A percentile compares a stretch with the other conserved stretches of the same genome.
Evolutionary conservation across 2,888 invertebrate species (phyloP).

Genomic region (Lacanobia wlatinum): DNA sequence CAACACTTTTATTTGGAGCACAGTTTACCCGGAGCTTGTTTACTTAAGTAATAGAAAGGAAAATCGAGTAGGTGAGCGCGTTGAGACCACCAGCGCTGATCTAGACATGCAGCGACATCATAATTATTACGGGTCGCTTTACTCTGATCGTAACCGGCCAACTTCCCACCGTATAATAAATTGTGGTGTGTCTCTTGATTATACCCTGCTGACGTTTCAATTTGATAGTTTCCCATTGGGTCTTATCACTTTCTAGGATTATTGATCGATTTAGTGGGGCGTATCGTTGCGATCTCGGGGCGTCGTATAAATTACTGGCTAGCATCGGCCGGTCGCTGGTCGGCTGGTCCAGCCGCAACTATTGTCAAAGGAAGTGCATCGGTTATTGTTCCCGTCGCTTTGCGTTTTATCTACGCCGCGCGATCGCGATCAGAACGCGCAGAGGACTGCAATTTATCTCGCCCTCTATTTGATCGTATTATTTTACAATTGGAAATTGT

Average conservation of each 20-base stretch:
- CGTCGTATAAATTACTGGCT: conserved; percentile 82
- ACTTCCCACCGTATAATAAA: conserved; percentile 74
- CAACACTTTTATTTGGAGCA: conserved; percentile 49
- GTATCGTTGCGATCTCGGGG: conserved; percentile 84
- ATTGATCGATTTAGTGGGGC: conserved; percentile 85
- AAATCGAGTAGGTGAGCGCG: conserved; percentile 63
- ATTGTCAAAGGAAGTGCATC: conserved; percentile 89
- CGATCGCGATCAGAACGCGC: conserved; percentile 77
- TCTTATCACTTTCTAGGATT: conserved; percentile 85
- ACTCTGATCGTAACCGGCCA: conserved; percentile 59
- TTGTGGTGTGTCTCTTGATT: conserved; percentile 76
- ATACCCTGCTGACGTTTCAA: conserved; percentile 84
- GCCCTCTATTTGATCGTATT: conserved; percentile 80
- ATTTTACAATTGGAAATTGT: conserved; percentile 84
- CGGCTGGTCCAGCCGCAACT: conserved; percentile 69
- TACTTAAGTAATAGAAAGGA: conserved; percentile 59
- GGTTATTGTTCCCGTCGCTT: conserved; percentile 88
- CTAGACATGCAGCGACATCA: conserved; percentile 71
- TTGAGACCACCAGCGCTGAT: conserved; percentile 73
- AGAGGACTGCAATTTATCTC: conserved; percentile 83
- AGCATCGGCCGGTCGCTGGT: conserved; percentile 68
- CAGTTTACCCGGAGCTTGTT: conserved; percentile 40
- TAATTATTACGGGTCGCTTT: conserved; percentile 71
- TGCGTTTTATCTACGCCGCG: conserved; percentile 81
- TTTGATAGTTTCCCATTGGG: conserved; percentile 80